These are phyloP conservation scores for Drosophila prolongata DNA, from an alignment of 2,888 invertebrate species.

Conservation along the genomic window DNA sequence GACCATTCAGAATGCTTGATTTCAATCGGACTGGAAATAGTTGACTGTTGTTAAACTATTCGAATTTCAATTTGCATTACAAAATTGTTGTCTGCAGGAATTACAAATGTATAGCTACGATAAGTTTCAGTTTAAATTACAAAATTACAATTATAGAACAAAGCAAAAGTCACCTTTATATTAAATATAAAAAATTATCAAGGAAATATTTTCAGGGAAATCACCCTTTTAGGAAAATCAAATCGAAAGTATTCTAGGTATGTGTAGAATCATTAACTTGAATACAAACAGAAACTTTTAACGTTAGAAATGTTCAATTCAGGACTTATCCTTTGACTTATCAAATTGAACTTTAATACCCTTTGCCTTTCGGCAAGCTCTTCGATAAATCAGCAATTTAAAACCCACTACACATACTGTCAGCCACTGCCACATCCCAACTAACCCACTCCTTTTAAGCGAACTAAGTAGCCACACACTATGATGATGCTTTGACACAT, in stretches of 20 bases:
- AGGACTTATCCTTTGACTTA: neutral
- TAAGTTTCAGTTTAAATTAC: too few relatives aligned
- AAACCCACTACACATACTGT: conserved; percentile 23
- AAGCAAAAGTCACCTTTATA: too few relatives aligned
- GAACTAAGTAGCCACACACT: conserved; percentile 44
- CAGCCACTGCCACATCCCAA: conserved; percentile 3
- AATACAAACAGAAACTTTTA: too few relatives aligned
- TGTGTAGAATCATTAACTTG: too few relatives aligned
- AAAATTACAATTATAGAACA: too few relatives aligned
- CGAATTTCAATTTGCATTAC: neutral
- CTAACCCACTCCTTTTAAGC: conserved; percentile 13
- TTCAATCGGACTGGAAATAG: neutral
- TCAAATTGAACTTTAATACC: conserved; percentile 14
- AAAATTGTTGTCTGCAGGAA: too few relatives aligned
- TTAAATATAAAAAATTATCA: too few relatives aligned
- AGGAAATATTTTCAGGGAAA: too few relatives aligned
- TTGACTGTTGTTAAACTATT: neutral
- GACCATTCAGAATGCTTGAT: neutral
- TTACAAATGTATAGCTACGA: too few relatives aligned
- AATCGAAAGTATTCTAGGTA: too few relatives aligned
- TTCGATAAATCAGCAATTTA: conserved; percentile 40
- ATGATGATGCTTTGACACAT: conserved; percentile 69
- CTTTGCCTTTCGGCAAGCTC: neutral
- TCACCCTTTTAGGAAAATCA: too few relatives aligned
- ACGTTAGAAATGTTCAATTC: neutral